A percentile compares a stretch with the other conserved stretches of the same genome.
These are phyloP conservation scores for Smittia aterrima DNA, from an alignment of 2,888 invertebrate species.

Conservation along the genomic window DNA sequence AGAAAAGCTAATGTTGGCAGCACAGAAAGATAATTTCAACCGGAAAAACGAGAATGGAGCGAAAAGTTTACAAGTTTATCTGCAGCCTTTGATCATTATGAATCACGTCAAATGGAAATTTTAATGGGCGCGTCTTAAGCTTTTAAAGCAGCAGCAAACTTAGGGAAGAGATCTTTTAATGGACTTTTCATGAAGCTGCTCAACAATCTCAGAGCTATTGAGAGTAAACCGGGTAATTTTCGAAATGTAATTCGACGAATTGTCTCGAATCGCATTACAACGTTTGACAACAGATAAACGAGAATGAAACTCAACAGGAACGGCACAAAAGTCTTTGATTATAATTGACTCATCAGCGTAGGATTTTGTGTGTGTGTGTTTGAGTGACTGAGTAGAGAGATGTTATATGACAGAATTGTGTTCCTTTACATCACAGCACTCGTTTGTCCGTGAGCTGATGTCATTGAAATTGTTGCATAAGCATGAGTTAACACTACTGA, in stretches of 20 bases:
- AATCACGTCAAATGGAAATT: neutral
- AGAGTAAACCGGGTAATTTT: neutral
- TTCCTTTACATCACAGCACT: neutral
- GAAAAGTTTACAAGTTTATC: slow-evolving; percentile 6
- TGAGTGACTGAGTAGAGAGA: neutral
- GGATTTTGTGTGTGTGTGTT: neutral
- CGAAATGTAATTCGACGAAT: neutral
- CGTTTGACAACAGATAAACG: neutral
- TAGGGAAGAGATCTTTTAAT: neutral
- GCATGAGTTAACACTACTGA: slow-evolving; percentile 27
- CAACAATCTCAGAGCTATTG: neutral
- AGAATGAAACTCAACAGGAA: neutral
- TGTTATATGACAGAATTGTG: neutral
- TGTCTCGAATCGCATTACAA: neutral
- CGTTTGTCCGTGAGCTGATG: slow-evolving; percentile 13
- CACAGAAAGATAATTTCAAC: neutral
- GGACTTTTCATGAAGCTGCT: neutral
- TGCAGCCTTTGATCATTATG: slow-evolving; percentile 25
- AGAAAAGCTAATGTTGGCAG: slow-evolving; percentile 4
- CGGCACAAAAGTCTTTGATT: slow-evolving; percentile 1
- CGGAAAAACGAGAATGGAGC: neutral
- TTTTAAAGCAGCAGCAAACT: neutral
- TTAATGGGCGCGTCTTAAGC: slow-evolving; percentile 1
- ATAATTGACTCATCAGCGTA: slow-evolving; percentile 10
- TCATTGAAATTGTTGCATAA: slow-evolving; percentile 14